phyloP scores from a whole-genome alignment of 2,797 vertebrate genomes.

The Karalla daura region DNA sequence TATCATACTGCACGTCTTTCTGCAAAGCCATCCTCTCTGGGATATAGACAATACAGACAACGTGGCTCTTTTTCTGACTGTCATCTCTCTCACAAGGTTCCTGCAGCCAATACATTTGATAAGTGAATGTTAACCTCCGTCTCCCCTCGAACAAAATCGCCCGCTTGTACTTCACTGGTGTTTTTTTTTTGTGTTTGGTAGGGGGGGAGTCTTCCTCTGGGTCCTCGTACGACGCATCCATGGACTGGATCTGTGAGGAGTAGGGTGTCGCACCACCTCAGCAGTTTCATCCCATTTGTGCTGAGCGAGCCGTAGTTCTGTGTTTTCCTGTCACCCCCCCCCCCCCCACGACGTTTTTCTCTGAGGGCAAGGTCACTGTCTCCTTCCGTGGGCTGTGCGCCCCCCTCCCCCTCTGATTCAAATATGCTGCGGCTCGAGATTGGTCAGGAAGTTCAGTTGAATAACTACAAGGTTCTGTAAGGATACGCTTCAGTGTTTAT shows the following conservation, averaged over 20 bases:
- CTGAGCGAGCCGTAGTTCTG: neutral
- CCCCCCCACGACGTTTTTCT: neutral
- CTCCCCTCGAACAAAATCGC: too few relatives aligned
- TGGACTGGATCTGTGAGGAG: slow-evolving; percentile 93
- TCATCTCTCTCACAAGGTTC: too few relatives aligned
- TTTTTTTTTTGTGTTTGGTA: slow-evolving; percentile 36
- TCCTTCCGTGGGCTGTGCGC: slow-evolving; percentile 16
- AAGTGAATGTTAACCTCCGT: too few relatives aligned
- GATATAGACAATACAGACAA: too few relatives aligned
- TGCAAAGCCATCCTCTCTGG: slow-evolving; percentile 1
- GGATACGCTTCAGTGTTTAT: neutral
- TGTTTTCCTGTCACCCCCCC: neutral
- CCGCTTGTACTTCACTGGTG: neutral
- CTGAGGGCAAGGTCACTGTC: slow-evolving; percentile 15
- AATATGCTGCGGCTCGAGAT: neutral
- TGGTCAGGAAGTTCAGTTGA: neutral
- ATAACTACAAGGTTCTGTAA: neutral
- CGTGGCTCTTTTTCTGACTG: too few relatives aligned
- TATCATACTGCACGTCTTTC: neutral
- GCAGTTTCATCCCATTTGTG: neutral
- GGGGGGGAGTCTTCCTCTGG: slow-evolving; percentile 48
- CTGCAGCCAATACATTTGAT: too few relatives aligned
- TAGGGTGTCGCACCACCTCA: slow-evolving; percentile 60
- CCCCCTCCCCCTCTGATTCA: neutral
- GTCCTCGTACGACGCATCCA: slow-evolving; percentile 80